These are phyloP conservation scores for Drosophila merina DNA, from an alignment of 2,888 invertebrate genomes.

Conservation along the genomic window DNA sequence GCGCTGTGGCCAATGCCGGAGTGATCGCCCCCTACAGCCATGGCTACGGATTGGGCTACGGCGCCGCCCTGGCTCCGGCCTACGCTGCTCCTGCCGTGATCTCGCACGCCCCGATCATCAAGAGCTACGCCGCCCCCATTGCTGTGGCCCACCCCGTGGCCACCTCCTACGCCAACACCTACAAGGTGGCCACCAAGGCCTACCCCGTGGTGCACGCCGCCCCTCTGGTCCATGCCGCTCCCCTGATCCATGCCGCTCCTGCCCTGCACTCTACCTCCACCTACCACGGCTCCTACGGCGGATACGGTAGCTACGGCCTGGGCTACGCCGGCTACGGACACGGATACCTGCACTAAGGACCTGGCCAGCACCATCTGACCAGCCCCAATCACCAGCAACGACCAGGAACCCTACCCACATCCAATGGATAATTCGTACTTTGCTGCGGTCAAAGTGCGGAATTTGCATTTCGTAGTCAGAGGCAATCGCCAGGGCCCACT, in stretches of 20 bases:
- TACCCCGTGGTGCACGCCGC: constrained; percentile 80
- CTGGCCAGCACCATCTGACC: neutral
- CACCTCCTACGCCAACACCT: constrained; percentile 83
- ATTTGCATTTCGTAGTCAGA: constrained; percentile 34
- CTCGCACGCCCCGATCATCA: constrained; percentile 74
- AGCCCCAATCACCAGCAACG: constrained; percentile 42
- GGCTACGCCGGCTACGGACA: constrained; percentile 67
- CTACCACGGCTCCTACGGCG: constrained; percentile 73
- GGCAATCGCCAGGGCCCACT: constrained; percentile 22
- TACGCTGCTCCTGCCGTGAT: constrained; percentile 77
- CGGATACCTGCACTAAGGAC: constrained; percentile 73
- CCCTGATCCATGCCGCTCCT: constrained; percentile 77
- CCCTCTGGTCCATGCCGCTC: constrained; percentile 69
- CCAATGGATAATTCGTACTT: constrained; percentile 46
- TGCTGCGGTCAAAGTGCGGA: constrained; percentile 70
- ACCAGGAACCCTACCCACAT: constrained; percentile 21
- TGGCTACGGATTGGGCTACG: constrained; percentile 71
- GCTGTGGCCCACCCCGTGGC: constrained; percentile 80
- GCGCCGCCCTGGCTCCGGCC: constrained; percentile 73
- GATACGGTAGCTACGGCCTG: constrained; percentile 69
- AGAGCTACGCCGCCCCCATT: constrained; percentile 79
- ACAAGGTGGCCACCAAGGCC: constrained; percentile 81
- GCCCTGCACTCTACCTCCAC: constrained; percentile 80
- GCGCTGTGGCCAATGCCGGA: constrained; percentile 84
- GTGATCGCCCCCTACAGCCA: constrained; percentile 78